These are phyloP conservation scores for Eurystomus glaucurus DNA, from an alignment of 2,797 vertebrate genomes.

Conservation along the genomic window DNA sequence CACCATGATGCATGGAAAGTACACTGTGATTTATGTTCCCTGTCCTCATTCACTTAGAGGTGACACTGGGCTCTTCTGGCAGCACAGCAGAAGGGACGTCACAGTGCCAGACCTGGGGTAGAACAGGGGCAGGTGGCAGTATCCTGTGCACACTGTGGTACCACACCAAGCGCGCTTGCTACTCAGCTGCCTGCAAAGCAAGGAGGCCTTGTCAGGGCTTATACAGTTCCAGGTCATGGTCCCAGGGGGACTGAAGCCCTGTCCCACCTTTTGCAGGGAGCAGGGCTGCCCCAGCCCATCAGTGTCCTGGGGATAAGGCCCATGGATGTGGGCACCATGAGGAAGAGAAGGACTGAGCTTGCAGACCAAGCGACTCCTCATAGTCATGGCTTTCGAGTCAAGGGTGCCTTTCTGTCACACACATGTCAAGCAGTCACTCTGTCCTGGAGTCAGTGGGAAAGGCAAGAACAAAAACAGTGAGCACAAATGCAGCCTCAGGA, in stretches of 20 bases:
- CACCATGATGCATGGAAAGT: accelerated
- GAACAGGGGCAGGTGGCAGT: neutral
- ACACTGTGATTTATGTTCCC: accelerated
- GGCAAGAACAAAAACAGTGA: neutral
- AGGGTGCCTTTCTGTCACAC: neutral
- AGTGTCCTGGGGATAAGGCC: accelerated
- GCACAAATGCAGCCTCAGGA: neutral
- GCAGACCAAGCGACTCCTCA: accelerated
- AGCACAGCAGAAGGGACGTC: neutral
- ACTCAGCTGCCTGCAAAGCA: accelerated
- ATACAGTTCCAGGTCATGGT: neutral
- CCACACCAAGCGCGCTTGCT: accelerated
- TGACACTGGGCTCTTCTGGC: neutral
- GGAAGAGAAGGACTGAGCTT: neutral
- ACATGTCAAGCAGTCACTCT: neutral
- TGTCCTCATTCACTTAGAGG: neutral
- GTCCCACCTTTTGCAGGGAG: accelerated
- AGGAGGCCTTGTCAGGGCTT: neutral
- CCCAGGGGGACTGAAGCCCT: neutral
- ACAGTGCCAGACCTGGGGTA: accelerated
- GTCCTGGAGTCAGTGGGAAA: accelerated
- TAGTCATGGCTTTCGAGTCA: accelerated
- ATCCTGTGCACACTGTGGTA: accelerated
- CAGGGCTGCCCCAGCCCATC: neutral
- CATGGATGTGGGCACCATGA: accelerated